Conservation (phyloP, 2,888 invertebrate species). For the Dermolepida albohirtum region DNA sequence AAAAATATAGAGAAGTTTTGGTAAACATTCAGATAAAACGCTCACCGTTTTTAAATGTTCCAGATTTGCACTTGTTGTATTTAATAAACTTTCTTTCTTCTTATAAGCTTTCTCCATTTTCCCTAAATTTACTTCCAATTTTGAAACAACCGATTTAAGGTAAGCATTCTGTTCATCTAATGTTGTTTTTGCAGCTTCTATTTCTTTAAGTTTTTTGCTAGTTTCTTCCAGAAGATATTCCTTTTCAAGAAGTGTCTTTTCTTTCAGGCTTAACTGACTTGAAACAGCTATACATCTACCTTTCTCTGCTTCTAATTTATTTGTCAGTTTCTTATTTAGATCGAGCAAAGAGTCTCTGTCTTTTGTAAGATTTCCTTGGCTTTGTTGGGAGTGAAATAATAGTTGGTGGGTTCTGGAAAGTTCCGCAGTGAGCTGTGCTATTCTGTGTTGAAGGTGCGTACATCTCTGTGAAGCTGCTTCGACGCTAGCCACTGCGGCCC, state of each 20-base stretch:
- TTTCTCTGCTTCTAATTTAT: conserved; percentile 53
- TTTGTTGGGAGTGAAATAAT: conserved; percentile 67
- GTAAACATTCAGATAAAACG: neutral
- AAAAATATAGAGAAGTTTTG: conserved; percentile 23
- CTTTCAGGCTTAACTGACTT: conserved; percentile 51
- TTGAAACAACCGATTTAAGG: conserved; percentile 53
- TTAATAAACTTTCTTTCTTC: conserved; percentile 57
- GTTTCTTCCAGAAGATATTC: conserved; percentile 48
- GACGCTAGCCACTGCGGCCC: conserved; percentile 66
- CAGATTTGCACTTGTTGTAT: conserved; percentile 53
- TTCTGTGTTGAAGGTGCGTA: conserved; percentile 67
- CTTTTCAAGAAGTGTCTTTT: conserved; percentile 52
- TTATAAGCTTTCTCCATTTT: conserved; percentile 57
- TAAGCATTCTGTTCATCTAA: conserved; percentile 55
- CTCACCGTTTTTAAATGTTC: conserved; percentile 57
- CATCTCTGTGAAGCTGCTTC: conserved; percentile 68
- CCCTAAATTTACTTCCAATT: conserved; percentile 58
- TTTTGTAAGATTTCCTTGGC: conserved; percentile 64
- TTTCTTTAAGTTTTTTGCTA: conserved; percentile 49
- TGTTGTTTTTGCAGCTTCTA: conserved; percentile 47
- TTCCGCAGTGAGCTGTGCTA: conserved; percentile 66
- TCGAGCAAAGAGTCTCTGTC: conserved; percentile 53
- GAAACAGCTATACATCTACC: conserved; percentile 48
- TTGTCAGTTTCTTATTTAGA: conserved; percentile 44
- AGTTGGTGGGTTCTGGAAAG: conserved; percentile 66